Percentiles rank a stretch among this genome's conserved stretches.
Conservation (phyloP, 2,113 vertebrate genomes). For the Egretta garzetta region DNA sequence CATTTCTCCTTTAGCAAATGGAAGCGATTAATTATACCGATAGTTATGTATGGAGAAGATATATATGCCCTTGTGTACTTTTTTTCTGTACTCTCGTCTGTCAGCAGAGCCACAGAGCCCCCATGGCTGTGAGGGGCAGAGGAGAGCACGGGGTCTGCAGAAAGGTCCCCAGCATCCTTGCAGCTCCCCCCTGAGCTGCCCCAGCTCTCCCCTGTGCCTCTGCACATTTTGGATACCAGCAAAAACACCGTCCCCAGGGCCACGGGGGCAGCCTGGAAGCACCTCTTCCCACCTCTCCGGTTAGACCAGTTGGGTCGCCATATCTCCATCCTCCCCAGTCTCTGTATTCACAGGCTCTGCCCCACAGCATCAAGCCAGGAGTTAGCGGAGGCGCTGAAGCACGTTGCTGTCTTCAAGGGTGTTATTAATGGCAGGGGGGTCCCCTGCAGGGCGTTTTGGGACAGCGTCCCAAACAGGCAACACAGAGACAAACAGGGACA, state of each 20-base stretch:
- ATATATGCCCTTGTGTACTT: fast-evolving
- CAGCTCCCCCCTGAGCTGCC: background rate
- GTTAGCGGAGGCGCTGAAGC: background rate
- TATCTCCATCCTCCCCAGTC: background rate
- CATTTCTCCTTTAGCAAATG: background rate
- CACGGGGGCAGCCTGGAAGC: background rate
- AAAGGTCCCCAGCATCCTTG: background rate
- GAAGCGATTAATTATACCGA: fast-evolving
- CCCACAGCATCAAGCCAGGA: background rate
- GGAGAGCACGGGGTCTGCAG: background rate
- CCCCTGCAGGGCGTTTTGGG: background rate
- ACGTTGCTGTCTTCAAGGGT: background rate
- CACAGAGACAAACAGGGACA: background rate
- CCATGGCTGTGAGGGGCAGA: fast-evolving
- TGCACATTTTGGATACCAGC: too few relatives aligned
- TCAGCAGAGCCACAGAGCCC: background rate
- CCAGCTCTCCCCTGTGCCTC: background rate
- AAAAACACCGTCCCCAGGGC: fast-evolving
- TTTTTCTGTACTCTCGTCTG: too few relatives aligned
- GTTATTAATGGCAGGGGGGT: background rate
- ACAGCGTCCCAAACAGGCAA: background rate
- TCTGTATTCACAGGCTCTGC: background rate
- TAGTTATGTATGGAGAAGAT: fast-evolving
- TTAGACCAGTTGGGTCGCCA: background rate
- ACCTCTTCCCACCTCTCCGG: background rate